phyloP scores from a whole-genome alignment of 2,113 vertebrate genomes.

The Pedetes capensis region DNA sequence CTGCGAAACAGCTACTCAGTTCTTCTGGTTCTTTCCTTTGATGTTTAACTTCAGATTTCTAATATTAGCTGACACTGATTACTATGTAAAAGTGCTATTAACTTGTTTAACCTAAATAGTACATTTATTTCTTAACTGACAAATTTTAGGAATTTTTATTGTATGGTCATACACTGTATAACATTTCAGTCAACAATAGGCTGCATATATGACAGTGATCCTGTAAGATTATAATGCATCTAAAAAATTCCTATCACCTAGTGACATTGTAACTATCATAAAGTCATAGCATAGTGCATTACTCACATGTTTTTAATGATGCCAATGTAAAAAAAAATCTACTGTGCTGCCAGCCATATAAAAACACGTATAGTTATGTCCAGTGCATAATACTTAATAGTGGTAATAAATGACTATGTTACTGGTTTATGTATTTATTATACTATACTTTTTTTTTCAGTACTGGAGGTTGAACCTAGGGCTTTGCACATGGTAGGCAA shows the following conservation, averaged over 20 bases:
- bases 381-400: neutral
- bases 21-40: conserved; percentile 24
- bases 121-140: conserved; percentile 12
- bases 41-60: conserved; percentile 53
- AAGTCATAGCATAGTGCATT: neutral
- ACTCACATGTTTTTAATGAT: neutral
- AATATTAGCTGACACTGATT: conserved; percentile 13
- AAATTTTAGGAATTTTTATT: conserved; percentile 26
- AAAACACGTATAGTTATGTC: neutral
- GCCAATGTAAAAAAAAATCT: neutral
- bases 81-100: neutral
- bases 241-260: neutral
- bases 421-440: neutral
- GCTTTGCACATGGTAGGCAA: no score
- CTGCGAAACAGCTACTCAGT: neutral
- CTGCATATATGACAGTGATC: neutral
- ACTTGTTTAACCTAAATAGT: conserved; percentile 37
- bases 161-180: neutral
- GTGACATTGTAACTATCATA: neutral
- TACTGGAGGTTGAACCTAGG: no score
- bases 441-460: neutral
- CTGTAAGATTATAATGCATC: neutral
- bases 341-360: neutral
- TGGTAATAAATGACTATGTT: neutral
- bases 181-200: neutral